Conservation (phyloP, 2,113 vertebrate species). For the Tautogolabrus adspersus region DNA sequence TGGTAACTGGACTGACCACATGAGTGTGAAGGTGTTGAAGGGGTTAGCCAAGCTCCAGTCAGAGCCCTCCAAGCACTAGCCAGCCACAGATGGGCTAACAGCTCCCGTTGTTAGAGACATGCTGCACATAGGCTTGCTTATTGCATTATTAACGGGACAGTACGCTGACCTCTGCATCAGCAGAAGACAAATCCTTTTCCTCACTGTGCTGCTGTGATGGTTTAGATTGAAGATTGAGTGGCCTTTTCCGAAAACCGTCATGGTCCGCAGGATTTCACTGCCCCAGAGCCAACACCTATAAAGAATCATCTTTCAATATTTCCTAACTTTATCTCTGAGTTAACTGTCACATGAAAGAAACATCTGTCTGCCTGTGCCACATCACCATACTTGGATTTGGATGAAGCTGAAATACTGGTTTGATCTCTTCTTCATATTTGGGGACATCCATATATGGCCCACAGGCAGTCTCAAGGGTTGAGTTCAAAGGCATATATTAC, state of each 20-base stretch:
- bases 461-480: too few species aligned
- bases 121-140: neutral
- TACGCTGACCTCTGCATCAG: neutral
- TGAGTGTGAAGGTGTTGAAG: too few species aligned
- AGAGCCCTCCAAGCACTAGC: neutral
- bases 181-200: neutral
- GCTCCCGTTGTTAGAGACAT: neutral
- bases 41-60: too few species aligned
- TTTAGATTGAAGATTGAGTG: neutral
- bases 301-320: too few species aligned
- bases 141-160: neutral
- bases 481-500: too few species aligned
- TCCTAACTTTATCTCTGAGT: too few species aligned
- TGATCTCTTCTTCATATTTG: too few species aligned
- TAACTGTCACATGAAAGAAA: too few species aligned
- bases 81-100: neutral
- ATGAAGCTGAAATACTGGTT: neutral
- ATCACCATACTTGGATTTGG: too few species aligned
- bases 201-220: neutral
- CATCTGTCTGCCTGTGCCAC: too few species aligned
- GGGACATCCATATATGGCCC: too few species aligned
- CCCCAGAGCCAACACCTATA: too few species aligned
- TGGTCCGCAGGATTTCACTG: neutral
- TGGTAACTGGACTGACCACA: neutral
- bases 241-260: neutral